These are phyloP conservation scores for Melinaea menophilus DNA, from an alignment of 2,888 invertebrate genomes.

Conservation along the genomic window DNA sequence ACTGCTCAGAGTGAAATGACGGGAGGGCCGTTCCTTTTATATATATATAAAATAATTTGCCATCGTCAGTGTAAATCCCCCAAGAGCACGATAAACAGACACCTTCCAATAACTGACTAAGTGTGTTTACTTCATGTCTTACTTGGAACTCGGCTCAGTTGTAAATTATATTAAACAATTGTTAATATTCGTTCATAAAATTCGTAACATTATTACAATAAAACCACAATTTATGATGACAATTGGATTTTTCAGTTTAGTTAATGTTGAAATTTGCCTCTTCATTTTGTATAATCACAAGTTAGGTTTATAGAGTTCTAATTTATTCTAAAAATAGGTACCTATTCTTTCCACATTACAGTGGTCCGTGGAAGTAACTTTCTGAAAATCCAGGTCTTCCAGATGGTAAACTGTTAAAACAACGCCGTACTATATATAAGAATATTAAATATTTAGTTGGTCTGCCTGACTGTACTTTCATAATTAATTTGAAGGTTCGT, in stretches of 20 bases:
- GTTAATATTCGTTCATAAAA: not conserved
- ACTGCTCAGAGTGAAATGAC: constrained; percentile 17
- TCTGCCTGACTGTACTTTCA: too few species aligned
- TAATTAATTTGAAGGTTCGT: too few species aligned
- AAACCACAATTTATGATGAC: too few species aligned
- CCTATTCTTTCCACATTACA: not conserved
- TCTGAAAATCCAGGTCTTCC: too few species aligned
- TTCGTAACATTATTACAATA: not conserved
- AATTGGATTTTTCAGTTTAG: too few species aligned
- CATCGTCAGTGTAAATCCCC: constrained; percentile 25
- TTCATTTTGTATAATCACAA: too few species aligned
- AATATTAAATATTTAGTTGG: too few species aligned
- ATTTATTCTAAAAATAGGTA: too few species aligned
- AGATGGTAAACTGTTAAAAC: too few species aligned
- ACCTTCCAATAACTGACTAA: constrained; percentile 10
- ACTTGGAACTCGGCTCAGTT: constrained; percentile 12
- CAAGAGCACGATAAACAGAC: constrained; percentile 19
- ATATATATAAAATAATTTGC: constrained; percentile 23
- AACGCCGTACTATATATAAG: too few species aligned
- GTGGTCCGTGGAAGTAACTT: not conserved
- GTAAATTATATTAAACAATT: not conserved
- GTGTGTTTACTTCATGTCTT: constrained; percentile 9
- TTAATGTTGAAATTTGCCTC: too few species aligned
- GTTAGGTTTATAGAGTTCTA: too few species aligned
- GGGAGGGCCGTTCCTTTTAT: constrained; percentile 12